A percentile compares a stretch with the other conserved stretches of the same genome.
phyloP scores from a whole-genome alignment of 1,140 invertebrate species.

The Aphaenogaster ashmeadi region DNA sequence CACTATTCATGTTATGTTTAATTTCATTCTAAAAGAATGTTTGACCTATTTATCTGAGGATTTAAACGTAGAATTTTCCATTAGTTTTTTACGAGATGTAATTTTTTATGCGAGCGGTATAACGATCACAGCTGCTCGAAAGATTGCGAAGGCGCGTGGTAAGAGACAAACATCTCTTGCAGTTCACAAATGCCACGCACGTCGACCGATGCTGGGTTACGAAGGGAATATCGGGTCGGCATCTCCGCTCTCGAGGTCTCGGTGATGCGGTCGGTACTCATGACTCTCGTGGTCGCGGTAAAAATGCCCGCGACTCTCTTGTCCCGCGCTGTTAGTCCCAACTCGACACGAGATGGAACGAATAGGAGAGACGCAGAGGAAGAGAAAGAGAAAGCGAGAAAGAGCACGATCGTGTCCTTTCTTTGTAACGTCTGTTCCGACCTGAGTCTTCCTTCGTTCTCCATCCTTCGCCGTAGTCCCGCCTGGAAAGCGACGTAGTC shows the following conservation, averaged over 20 bases:
- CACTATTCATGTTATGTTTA: background rate
- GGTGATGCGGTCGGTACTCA: slow-evolving; percentile 55
- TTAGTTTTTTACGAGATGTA: background rate
- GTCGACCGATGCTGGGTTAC: slow-evolving; percentile 59
- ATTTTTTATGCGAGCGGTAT: background rate
- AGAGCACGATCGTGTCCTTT: slow-evolving; percentile 52
- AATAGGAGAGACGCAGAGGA: background rate
- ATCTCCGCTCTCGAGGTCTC: slow-evolving; percentile 68
- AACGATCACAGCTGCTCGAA: background rate
- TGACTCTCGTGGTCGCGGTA: slow-evolving; percentile 67
- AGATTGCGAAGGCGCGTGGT: background rate
- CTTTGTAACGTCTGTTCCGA: slow-evolving; percentile 70
- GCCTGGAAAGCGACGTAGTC: slow-evolving; percentile 35
- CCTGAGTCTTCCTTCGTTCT: slow-evolving; percentile 29
- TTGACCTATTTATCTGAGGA: background rate
- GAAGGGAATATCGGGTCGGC: slow-evolving; percentile 71
- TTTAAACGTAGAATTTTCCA: background rate
- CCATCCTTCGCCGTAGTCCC: slow-evolving; percentile 11
- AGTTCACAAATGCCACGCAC: slow-evolving; percentile 72
- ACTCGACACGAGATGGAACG: slow-evolving; percentile 26
- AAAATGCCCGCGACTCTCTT: slow-evolving; percentile 69
- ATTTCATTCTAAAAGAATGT: background rate
- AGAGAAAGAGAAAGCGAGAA: background rate
- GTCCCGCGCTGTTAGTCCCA: slow-evolving; percentile 61
- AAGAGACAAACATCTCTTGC: slow-evolving; percentile 49